These are phyloP conservation scores for Eucidaris tribuloides DNA, from an alignment of 35 echinoderm and acorn worm species.

Conservation along the genomic window DNA sequence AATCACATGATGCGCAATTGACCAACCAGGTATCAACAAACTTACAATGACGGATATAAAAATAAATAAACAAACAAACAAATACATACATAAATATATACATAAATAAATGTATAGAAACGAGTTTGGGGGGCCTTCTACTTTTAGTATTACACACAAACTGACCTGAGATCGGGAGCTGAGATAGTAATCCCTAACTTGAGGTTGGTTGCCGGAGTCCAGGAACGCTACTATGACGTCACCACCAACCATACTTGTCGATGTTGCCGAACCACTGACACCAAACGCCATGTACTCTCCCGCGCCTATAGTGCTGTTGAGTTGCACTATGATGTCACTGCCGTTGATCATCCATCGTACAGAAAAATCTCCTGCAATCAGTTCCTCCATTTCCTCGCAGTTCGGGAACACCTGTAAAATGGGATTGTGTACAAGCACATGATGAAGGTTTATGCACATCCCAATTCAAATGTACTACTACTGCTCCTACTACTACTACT, in stretches of 20 bases:
- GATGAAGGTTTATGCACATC: too few species aligned
- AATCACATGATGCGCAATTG: too few species aligned
- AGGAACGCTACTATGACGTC: slow-evolving; percentile 83
- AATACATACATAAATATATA: too few species aligned
- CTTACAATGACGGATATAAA: too few species aligned
- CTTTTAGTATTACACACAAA: too few species aligned
- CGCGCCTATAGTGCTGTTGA: slow-evolving; percentile 33
- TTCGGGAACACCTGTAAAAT: slow-evolving; percentile 45
- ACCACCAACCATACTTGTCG: slow-evolving; percentile 45
- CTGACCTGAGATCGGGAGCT: slow-evolving; percentile 59
- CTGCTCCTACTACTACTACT: too few species aligned
- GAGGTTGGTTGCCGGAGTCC: not conserved
- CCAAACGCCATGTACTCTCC: slow-evolving; percentile 80
- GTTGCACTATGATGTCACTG: slow-evolving; percentile 32
- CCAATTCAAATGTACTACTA: too few species aligned
- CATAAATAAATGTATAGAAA: too few species aligned
- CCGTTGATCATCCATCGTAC: slow-evolving; percentile 67
- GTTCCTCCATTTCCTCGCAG: slow-evolving; percentile 51
- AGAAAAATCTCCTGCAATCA: slow-evolving; percentile 70
- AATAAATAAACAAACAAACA: too few species aligned
- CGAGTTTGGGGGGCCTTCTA: too few species aligned
- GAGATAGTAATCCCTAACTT: slow-evolving; percentile 62
- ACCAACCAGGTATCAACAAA: too few species aligned
- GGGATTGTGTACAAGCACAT: too few species aligned
- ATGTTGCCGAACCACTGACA: slow-evolving; percentile 56